These are phyloP conservation scores for Bombyx mandarina DNA, from an alignment of 1,140 invertebrate genomes.

Conservation along the genomic window DNA sequence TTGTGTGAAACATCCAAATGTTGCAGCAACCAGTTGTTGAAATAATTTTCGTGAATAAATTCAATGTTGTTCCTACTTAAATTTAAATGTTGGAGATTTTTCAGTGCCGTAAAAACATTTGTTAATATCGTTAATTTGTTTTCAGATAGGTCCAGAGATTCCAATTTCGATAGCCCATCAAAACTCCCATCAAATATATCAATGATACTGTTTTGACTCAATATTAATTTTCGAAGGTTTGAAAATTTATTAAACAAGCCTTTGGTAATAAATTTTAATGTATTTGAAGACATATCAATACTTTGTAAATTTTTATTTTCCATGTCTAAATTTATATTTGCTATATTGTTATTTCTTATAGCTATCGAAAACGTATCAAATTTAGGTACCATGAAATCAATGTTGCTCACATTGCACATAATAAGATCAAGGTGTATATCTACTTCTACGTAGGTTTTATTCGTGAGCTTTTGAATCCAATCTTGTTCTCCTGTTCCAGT, in stretches of 20 bases:
- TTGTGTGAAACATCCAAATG: conserved; percentile 88
- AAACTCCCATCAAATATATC: conserved; percentile 63
- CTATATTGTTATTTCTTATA: conserved; percentile 53
- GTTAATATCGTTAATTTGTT: conserved; percentile 73
- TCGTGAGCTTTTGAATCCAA: conserved; percentile 27
- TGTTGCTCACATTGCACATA: conserved; percentile 41
- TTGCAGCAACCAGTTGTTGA: conserved; percentile 74
- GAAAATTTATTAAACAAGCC: conserved; percentile 49
- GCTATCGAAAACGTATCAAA: conserved; percentile 47
- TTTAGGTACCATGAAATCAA: conserved; percentile 35
- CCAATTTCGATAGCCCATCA: conserved; percentile 63
- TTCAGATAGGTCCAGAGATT: conserved; percentile 74
- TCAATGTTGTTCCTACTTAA: conserved; percentile 79
- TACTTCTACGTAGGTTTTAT: conserved; percentile 45
- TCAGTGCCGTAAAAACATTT: conserved; percentile 72
- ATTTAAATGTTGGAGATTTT: conserved; percentile 78
- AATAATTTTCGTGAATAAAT: conserved; percentile 75
- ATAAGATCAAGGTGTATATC: conserved; percentile 23
- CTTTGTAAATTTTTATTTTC: conserved; percentile 42
- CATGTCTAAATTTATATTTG: conserved; percentile 38
- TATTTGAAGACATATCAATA: conserved; percentile 64
- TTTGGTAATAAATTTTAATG: conserved; percentile 47
- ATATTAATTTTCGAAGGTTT: conserved; percentile 53
- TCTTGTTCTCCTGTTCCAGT: conserved; percentile 22
- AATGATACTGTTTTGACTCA: conserved; percentile 54